Conservation (phyloP, 1,140 invertebrate genomes). For the Scaptodrosophila lebanonensis region DNA sequence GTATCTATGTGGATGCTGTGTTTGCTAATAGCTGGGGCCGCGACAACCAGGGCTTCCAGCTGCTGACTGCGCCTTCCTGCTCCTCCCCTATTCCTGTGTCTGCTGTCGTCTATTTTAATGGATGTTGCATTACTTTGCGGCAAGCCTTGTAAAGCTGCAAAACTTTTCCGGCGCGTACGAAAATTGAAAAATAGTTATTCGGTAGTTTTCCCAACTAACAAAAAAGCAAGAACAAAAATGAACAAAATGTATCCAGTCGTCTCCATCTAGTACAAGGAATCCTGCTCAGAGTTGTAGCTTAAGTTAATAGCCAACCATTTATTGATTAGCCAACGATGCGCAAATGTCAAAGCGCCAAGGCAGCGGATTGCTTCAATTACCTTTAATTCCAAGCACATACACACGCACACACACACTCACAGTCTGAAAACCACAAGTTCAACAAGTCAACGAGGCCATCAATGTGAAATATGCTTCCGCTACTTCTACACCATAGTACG, state of each 20-base stretch:
- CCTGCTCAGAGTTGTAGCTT: too few species aligned
- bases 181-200: slow-evolving; percentile 70
- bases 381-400: too few species aligned
- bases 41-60: background rate
- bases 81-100: background rate
- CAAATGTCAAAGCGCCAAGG: too few species aligned
- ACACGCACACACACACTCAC: too few species aligned
- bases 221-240: too few species aligned
- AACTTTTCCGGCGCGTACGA: slow-evolving; percentile 33
- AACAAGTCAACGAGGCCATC: slow-evolving; percentile 42
- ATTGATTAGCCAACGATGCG: too few species aligned
- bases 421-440: slow-evolving; percentile 21
- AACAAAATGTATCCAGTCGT: slow-evolving; percentile 2
- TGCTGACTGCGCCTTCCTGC: slow-evolving; percentile 32
- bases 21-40: slow-evolving; percentile 18
- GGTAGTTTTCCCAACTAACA: background rate
- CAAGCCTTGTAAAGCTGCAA: slow-evolving; percentile 12
- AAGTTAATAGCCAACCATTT: too few species aligned
- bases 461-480: slow-evolving; percentile 33
- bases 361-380: too few species aligned
- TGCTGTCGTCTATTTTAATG: slow-evolving; percentile 54
- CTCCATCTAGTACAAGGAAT: too few species aligned
- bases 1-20: background rate
- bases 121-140: slow-evolving; percentile 59
- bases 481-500: too few species aligned